phyloP scores from a whole-genome alignment of 2,888 invertebrate genomes.

The Actias luna region DNA sequence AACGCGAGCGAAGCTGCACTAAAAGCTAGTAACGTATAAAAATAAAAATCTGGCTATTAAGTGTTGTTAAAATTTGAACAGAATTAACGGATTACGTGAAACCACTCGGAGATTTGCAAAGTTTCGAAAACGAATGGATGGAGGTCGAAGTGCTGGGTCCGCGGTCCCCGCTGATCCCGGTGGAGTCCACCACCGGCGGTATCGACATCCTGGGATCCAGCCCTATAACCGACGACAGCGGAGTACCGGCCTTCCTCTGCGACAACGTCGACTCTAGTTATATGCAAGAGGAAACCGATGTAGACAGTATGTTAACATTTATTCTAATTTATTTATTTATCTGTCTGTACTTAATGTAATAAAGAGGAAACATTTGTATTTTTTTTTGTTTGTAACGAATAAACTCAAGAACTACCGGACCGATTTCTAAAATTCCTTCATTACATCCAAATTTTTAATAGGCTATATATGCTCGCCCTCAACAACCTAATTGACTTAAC shows the following conservation, averaged over 20 bases:
- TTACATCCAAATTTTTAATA: too few species aligned
- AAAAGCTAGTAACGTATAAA: too few species aligned
- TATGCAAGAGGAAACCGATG: constrained; percentile 77
- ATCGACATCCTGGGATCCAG: constrained; percentile 61
- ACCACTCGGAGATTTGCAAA: constrained; percentile 88
- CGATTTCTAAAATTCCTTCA: too few species aligned
- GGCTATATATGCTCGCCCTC: too few species aligned
- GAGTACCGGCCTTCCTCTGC: constrained; percentile 82
- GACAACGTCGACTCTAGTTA: constrained; percentile 82
- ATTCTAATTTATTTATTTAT: background rate
- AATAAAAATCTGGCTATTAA: too few species aligned
- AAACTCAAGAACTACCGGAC: too few species aligned
- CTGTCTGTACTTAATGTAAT: too few species aligned
- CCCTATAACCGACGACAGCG: constrained; percentile 61
- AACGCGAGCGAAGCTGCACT: too few species aligned
- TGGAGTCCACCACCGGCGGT: constrained; percentile 47
- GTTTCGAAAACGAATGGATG: constrained; percentile 95
- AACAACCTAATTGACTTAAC: too few species aligned
- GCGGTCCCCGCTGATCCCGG: constrained; percentile 67
- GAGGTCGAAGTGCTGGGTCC: constrained; percentile 90
- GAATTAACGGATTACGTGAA: constrained; percentile 81
- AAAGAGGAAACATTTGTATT: too few species aligned
- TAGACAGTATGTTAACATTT: constrained; percentile 58
- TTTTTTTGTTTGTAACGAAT: too few species aligned
- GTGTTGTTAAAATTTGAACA: constrained; percentile 24